A percentile compares a stretch with the other conserved stretches of the same genome.
Evolutionary conservation across 2,888 invertebrate genomes (phyloP).

Genomic region (Phaonia tiefii): DNA sequence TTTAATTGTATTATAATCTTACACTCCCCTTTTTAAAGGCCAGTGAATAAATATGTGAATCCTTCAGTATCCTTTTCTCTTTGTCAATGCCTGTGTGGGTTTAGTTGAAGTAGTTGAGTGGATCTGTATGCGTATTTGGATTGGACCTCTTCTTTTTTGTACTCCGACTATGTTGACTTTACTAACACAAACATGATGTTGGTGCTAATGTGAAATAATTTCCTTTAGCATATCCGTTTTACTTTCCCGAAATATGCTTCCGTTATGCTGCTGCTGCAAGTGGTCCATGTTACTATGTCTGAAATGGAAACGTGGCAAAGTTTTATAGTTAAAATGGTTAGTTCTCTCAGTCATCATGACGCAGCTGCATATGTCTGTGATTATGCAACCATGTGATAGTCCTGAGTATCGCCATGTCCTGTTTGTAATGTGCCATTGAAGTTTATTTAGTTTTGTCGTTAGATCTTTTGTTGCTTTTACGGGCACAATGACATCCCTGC

Average conservation of each 20-base stretch:
- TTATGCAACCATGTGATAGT: background rate
- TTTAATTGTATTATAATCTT: slow-evolving; percentile 61
- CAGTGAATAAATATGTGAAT: slow-evolving; percentile 37
- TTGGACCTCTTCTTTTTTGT: background rate
- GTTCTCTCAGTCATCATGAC: background rate
- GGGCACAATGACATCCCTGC: background rate
- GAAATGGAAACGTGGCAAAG: slow-evolving; percentile 43
- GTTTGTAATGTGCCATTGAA: slow-evolving; percentile 30
- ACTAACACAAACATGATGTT: slow-evolving; percentile 63
- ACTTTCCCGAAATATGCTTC: slow-evolving; percentile 59
- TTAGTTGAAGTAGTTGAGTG: background rate
- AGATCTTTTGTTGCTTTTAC: background rate
- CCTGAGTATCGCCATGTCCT: background rate
- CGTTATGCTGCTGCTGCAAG: slow-evolving; percentile 27
- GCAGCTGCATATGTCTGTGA: slow-evolving; percentile 11
- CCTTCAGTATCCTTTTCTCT: background rate
- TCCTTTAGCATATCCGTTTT: slow-evolving; percentile 66
- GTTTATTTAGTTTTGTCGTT: slow-evolving; percentile 31
- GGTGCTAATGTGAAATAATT: slow-evolving; percentile 68
- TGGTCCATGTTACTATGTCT: background rate
- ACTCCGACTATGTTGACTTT: slow-evolving; percentile 53
- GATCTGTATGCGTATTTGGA: slow-evolving; percentile 10
- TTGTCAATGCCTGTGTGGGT: too few species aligned
- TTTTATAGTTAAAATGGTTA: slow-evolving; percentile 31
- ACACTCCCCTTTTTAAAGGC: slow-evolving; percentile 29